Conservation (phyloP, 1,140 invertebrate species). For the Lordiphosa collinella region DNA sequence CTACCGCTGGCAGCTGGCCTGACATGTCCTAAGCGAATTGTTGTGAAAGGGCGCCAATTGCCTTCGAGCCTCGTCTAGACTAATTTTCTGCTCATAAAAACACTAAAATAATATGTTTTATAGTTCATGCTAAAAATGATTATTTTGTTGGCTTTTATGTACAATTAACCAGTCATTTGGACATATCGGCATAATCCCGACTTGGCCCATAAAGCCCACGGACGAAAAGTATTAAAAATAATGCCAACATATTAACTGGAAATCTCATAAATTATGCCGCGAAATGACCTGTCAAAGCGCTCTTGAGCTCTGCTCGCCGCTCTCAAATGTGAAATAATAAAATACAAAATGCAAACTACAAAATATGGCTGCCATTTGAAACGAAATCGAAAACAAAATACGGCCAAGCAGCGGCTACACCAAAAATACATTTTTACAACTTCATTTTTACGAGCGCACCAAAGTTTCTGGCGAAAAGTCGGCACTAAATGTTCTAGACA, state of each 20-base stretch:
- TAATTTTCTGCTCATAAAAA: conserved; percentile 68
- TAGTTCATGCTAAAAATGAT: conserved; percentile 37
- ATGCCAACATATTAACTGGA: conserved; percentile 71
- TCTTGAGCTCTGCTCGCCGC: background rate
- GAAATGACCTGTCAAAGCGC: conserved; percentile 48
- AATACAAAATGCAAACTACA: conserved; percentile 40
- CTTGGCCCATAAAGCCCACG: conserved; percentile 12
- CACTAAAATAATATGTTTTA: conserved; percentile 55
- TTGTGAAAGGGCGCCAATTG: too few relatives aligned
- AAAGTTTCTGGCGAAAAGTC: conserved; percentile 44
- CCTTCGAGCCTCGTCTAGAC: conserved; percentile 36
- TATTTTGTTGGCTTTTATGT: conserved; percentile 27
- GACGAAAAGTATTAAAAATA: conserved; percentile 49
- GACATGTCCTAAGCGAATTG: too few relatives aligned
- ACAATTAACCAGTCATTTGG: conserved; percentile 50
- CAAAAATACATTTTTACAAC: conserved; percentile 69
- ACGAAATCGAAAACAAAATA: conserved; percentile 68
- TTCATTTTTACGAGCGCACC: conserved; percentile 60
- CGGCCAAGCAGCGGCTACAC: conserved; percentile 16
- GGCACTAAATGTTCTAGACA: conserved; percentile 30
- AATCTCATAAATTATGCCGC: conserved; percentile 62
- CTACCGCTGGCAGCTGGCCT: too few relatives aligned
- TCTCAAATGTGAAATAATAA: too few relatives aligned
- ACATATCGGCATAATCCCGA: conserved; percentile 37
- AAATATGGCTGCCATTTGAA: conserved; percentile 59